These are phyloP conservation scores for Drosophila stalkeri DNA, from an alignment of 2,888 invertebrate species.

Conservation along the genomic window DNA sequence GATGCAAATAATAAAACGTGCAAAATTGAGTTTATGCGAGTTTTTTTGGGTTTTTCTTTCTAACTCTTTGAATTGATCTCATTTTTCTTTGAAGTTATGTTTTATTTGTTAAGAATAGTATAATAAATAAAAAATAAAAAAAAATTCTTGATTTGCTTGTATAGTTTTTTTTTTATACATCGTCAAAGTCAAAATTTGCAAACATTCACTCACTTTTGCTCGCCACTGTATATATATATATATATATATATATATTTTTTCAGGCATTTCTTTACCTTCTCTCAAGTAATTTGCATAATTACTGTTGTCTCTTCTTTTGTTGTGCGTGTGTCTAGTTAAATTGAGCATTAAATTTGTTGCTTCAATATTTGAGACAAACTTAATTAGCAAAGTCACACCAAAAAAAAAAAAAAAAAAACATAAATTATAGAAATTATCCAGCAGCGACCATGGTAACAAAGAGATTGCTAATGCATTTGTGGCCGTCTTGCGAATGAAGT, in stretches of 20 bases:
- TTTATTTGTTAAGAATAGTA: too few species aligned
- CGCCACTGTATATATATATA: too few species aligned
- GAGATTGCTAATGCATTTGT: neutral
- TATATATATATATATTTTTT: neutral
- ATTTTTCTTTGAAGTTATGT: too few species aligned
- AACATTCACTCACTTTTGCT: too few species aligned
- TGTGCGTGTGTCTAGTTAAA: constrained; percentile 50
- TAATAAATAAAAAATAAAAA: too few species aligned
- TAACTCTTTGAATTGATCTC: too few species aligned
- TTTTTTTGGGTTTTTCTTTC: too few species aligned
- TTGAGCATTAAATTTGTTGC: constrained; percentile 70
- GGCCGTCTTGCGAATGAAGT: rapidly evolving
- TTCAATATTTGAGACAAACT: constrained; percentile 65
- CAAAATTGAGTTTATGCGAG: too few species aligned
- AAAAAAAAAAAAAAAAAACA: constrained; percentile 4
- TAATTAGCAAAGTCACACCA: constrained; percentile 53
- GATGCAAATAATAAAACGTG: too few species aligned
- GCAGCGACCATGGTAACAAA: neutral
- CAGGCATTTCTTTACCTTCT: constrained; percentile 12
- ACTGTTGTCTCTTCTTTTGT: constrained; percentile 48
- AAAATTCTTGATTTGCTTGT: too few species aligned
- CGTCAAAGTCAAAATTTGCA: too few species aligned
- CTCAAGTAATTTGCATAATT: constrained; percentile 70
- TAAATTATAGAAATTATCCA: constrained; percentile 4
- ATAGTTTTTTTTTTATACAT: too few species aligned